Evolutionary conservation across 2,888 invertebrate species (phyloP), one percentile per base, ranked within the genome.

Genomic region (Leucozona laternaria): DNA sequence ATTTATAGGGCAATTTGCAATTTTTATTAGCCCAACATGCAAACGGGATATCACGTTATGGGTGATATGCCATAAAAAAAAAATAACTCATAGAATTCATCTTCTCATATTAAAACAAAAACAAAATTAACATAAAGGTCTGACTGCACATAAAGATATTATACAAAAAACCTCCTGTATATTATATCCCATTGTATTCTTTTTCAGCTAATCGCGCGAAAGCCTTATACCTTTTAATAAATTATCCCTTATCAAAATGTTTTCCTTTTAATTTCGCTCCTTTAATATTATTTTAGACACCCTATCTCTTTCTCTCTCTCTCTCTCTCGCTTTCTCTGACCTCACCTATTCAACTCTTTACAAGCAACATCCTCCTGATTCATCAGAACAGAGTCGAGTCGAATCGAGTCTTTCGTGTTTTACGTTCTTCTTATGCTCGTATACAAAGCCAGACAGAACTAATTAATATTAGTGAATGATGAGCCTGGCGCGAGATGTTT

Each of bases 391-490:
- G 13, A 34, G n/a, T 43, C 8, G 6, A n/a, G 20, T 22, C 31
- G 6, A n/a, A 15, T 22, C 31, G 37, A 66, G 40, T 43, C 62
- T 40, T 64, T 31, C 37, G 31, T 48, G 25, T 58, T 31, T 53
- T 31, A 28, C 10, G 17, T 17, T 20, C 20, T 2, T 20, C 20
- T 5, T 4, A n/a, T n/a, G n/a, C n/a, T 34, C 13, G 2, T 13
- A 58, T 13, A 37, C 22, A 60, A 20, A 60, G 8, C 58, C 62
- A 72, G 70, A 86, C 50, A 71, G 48, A 71, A 79, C 82, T 86
- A 79, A 86, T 86, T 86, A 86, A 86, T 86, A 82, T 79, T 64
- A 75, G 82, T 82, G 78, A 86, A 82, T 86, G 86, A 86, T 86
- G 78, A 81, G 75, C 82, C 55, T 79, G 82, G 73, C 50, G 78